A percentile compares a stretch with the other conserved stretches of the same genome.
Conservation (phyloP, 2,113 vertebrate species). For the rat (Rattus norvegicus) region GRCr8 NC_086028.1:36116001-36116500, state of each 20-base stretch:
- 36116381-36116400: neutral
- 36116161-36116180: too few relatives aligned
- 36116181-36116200: too few relatives aligned
- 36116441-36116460: neutral
- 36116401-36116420: neutral
- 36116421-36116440: neutral
- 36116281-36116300: neutral
- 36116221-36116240: too few relatives aligned
- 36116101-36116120: neutral
- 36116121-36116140: neutral
- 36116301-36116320: neutral
- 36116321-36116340: neutral
- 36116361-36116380: neutral
- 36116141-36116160: neutral
- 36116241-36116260: neutral
- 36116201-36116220: neutral
- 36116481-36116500: neutral
- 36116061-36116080: neutral
- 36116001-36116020: neutral
- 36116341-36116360: neutral
- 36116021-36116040: neutral
- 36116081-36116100: neutral
- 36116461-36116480: neutral
- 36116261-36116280: neutral
- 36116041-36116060: neutral